Conservation (phyloP, 2,888 invertebrate species). For the Pristionchus exspectatus region DNA sequence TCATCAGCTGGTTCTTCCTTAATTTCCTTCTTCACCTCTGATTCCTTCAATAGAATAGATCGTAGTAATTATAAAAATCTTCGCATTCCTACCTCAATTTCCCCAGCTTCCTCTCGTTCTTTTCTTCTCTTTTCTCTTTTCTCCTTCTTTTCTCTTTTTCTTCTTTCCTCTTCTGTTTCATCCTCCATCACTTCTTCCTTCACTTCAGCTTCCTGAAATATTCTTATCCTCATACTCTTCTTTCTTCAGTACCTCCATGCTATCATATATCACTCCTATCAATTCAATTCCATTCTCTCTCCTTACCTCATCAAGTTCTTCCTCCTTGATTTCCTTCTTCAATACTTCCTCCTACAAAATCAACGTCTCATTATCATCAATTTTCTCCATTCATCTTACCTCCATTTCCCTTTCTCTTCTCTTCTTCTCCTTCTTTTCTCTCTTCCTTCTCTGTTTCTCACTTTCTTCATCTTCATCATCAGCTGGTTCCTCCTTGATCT, state of each 20-base stretch:
- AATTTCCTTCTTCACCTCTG: slow-evolving; percentile 43
- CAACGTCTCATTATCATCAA: slow-evolving; percentile 55
- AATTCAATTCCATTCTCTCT: neutral
- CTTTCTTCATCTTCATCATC: slow-evolving; percentile 45
- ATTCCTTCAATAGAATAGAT: neutral
- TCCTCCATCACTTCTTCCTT: slow-evolving; percentile 58
- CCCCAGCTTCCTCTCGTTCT: slow-evolving; percentile 32
- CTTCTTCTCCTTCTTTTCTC: slow-evolving; percentile 56
- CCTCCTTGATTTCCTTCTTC: slow-evolving; percentile 51
- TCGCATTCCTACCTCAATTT: neutral
- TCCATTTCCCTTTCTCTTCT: slow-evolving; percentile 55
- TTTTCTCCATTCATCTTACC: slow-evolving; percentile 58
- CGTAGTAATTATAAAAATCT: neutral
- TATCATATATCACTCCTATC: too few species aligned
- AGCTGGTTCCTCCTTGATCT: slow-evolving; percentile 35
- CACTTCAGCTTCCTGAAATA: slow-evolving; percentile 41
- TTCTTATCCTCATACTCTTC: neutral
- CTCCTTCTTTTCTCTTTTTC: slow-evolving; percentile 44
- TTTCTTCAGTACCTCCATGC: too few species aligned
- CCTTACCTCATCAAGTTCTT: slow-evolving; percentile 46
- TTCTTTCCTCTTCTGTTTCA: slow-evolving; percentile 50
- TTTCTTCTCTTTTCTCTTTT: slow-evolving; percentile 46
- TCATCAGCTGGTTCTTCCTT: slow-evolving; percentile 48
- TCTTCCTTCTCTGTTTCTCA: slow-evolving; percentile 41
- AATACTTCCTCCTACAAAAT: slow-evolving; percentile 26